Percentiles rank a stretch among this genome's conserved stretches.
These are phyloP conservation scores for Trematocara caparti DNA, from an alignment of 2,797 vertebrate species.

Conservation along the genomic window DNA sequence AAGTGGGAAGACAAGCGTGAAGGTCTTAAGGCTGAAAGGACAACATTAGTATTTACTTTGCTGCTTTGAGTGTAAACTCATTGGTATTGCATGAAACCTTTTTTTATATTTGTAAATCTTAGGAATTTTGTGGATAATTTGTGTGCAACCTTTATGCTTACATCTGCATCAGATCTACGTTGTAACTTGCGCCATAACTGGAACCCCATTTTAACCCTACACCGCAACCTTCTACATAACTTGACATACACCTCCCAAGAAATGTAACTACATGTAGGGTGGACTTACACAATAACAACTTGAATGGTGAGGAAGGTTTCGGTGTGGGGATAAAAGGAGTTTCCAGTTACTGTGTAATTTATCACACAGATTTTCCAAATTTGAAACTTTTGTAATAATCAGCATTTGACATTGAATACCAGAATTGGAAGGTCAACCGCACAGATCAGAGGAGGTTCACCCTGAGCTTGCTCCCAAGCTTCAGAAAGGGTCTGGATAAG, in stretches of 20 bases:
- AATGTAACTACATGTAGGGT: background rate
- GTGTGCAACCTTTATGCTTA: background rate
- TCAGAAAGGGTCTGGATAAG: background rate
- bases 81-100: background rate
- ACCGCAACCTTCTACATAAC: fast-evolving
- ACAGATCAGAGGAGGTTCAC: background rate
- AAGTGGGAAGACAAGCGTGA: background rate
- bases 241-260: background rate
- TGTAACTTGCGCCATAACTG: background rate
- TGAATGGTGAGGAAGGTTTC: background rate
- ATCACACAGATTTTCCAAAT: background rate
- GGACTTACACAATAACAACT: background rate
- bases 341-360: background rate
- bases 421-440: background rate
- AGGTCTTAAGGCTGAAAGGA: background rate
- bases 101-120: background rate
- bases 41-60: background rate
- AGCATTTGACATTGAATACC: fast-evolving
- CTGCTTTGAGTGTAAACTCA: background rate
- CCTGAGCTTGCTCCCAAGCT: background rate
- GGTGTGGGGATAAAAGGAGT: background rate
- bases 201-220: background rate
- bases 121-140: background rate
- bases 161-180: background rate
- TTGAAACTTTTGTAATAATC: background rate